These are phyloP conservation scores for Lanius ludovicianus DNA, from an alignment of 2,113 vertebrate genomes.

Conservation along the genomic window DNA sequence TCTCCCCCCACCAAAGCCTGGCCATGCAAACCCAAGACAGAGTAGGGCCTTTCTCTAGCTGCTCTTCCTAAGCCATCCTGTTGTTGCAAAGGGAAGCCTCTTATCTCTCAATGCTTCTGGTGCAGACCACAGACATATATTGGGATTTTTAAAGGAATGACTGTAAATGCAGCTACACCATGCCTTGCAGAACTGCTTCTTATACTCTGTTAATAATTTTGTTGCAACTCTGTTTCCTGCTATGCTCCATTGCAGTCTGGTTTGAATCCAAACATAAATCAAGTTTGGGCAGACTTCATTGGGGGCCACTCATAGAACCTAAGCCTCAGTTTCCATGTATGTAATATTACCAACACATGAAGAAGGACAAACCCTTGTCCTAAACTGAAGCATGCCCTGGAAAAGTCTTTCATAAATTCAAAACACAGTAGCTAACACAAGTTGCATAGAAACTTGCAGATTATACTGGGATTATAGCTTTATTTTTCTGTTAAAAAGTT, in stretches of 20 bases:
- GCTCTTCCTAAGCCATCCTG: neutral
- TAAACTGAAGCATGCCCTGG: neutral
- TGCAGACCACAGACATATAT: neutral
- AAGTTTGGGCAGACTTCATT: neutral
- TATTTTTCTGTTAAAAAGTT: neutral
- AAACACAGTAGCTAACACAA: neutral
- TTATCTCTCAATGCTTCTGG: rapidly evolving
- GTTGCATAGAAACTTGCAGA: neutral
- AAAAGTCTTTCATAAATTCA: neutral
- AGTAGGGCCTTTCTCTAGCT: rapidly evolving
- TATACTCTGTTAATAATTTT: neutral
- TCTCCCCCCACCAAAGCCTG: neutral
- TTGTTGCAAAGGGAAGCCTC: neutral
- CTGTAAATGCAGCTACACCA: neutral
- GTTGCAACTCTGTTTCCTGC: neutral
- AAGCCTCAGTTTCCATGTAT: neutral
- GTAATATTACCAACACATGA: neutral
- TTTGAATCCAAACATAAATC: neutral
- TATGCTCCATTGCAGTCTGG: neutral
- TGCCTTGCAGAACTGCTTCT: neutral
- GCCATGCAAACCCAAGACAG: neutral
- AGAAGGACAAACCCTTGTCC: neutral
- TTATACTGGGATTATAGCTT: neutral
- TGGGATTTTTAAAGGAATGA: neutral
- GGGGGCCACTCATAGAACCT: neutral